phyloP scores from a whole-genome alignment of 2,888 invertebrate genomes.

The Fissipunctia ypsillon region DNA sequence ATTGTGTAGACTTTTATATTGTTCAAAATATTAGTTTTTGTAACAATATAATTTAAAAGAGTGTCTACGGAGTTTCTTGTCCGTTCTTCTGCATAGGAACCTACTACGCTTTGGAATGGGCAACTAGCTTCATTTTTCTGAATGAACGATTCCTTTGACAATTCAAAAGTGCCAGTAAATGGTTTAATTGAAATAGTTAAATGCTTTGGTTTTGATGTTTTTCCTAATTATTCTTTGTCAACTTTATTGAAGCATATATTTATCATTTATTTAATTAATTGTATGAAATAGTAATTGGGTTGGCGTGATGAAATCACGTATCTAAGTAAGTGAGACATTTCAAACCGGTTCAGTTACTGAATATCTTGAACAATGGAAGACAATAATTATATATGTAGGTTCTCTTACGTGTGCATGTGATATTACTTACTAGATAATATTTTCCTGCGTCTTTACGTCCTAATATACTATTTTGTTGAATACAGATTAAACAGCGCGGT shows the following conservation, averaged over 20 bases:
- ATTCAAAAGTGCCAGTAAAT: not conserved
- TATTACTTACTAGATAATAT: not conserved
- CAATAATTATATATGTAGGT: constrained; percentile 42
- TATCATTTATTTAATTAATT: constrained; percentile 2
- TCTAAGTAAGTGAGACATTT: constrained; percentile 32
- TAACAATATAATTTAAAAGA: too few relatives aligned
- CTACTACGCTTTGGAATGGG: too few relatives aligned
- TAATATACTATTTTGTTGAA: not conserved
- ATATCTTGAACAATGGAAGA: constrained; percentile 52
- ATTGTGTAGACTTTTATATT: too few relatives aligned
- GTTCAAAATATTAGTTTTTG: too few relatives aligned
- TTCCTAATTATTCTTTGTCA: too few relatives aligned
- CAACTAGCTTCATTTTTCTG: not conserved
- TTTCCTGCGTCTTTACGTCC: not conserved
- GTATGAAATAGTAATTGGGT: constrained; percentile 15
- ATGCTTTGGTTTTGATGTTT: not conserved
- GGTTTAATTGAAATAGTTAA: not conserved
- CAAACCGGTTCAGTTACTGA: constrained; percentile 53
- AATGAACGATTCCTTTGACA: not conserved
- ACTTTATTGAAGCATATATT: too few relatives aligned
- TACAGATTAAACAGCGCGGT: not conserved
- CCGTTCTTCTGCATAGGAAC: too few relatives aligned
- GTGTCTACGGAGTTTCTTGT: too few relatives aligned
- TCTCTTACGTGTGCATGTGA: constrained; percentile 27
- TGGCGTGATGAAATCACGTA: constrained; percentile 35